phyloP scores from a whole-genome alignment of 1,140 invertebrate species.

The Panagrolaimus sp. region DNA sequence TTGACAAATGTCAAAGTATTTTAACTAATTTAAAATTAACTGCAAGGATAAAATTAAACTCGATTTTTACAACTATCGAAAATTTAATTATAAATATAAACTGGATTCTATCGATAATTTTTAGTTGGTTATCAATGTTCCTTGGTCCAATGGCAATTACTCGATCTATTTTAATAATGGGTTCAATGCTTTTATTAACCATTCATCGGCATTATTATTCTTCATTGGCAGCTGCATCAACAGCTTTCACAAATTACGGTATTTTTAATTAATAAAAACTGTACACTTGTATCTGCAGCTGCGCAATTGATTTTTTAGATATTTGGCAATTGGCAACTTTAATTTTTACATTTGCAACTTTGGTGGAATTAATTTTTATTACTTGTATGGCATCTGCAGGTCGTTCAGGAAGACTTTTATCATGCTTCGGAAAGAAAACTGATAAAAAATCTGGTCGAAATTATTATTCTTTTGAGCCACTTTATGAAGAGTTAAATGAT shows the following conservation, averaged over 20 bases:
- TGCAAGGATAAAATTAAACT: neutral
- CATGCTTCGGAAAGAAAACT: neutral
- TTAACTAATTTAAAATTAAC: too few relatives aligned
- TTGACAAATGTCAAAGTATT: neutral
- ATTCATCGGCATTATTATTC: constrained; percentile 3
- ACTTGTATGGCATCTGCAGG: constrained; percentile 13
- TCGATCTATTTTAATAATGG: constrained; percentile 2
- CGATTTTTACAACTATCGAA: neutral
- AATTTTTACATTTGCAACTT: neutral
- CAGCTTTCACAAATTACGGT: neutral
- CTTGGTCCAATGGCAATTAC: constrained; percentile 15
- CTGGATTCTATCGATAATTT: too few relatives aligned
- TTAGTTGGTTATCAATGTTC: constrained; percentile 14
- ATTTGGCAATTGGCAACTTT: constrained; percentile 5
- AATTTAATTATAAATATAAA: neutral
- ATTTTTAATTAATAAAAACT: neutral
- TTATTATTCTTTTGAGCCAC: constrained; percentile 11
- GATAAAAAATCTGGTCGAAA: neutral
- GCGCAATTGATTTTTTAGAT: constrained; percentile 8
- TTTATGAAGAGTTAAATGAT: constrained; percentile 10
- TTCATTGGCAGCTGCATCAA: neutral
- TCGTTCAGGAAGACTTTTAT: neutral
- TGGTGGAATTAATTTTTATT: neutral
- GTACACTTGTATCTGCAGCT: neutral
- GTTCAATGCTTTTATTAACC: constrained; percentile 8